Evolutionary conservation across 2,797 vertebrate genomes (phyloP), one percentile per base, ranked within the genome.

Genomic region (Rallus crepitans): DNA sequence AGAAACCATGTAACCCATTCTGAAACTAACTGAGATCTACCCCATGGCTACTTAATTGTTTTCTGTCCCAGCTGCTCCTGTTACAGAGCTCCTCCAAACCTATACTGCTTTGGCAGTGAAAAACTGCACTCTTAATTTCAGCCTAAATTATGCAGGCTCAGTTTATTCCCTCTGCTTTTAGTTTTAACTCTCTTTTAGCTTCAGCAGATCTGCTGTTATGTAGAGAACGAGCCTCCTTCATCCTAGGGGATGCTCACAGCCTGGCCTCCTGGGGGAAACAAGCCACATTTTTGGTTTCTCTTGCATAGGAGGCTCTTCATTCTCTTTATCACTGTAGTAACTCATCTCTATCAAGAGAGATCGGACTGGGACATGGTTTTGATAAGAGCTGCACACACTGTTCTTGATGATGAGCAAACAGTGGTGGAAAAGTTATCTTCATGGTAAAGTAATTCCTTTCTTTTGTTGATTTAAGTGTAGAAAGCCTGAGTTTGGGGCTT

Each of bases 161-260:
- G 27, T 76, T 90, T 52, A 78, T 18, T 47, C 56, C 57, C 17
- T 64, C n/a, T 69, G 53, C 75, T 68, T 78, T 77, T 77, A 68
- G n/a, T 72, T 84, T 76, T 2, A 0, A 81, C 8, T 48, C 42
- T 8, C 68, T 82, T 89, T 59, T 48, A 59, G 87, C 65, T 87
- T 63, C 31, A 77, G 35, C 28, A 87, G 42, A 47, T 85, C n/a
- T 64, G n/a, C 56, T 61, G 55, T 37, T 71, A 87, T 6, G 69
- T 71, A 47, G 13, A 37, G 18, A 52, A 14, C 0, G 0, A 85
- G 15, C 3, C 16, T 12, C 39, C 57, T 78, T 57, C 50, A 55
- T 45, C 5, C 31, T 61, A 50, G 23, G 7, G 2, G 19, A 82
- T 57, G 25, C 42, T 57, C 72, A 55, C 63, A 87, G 11, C 24